Conservation (phyloP, 2,113 vertebrate species). For the Phasianus colchicus region DNA sequence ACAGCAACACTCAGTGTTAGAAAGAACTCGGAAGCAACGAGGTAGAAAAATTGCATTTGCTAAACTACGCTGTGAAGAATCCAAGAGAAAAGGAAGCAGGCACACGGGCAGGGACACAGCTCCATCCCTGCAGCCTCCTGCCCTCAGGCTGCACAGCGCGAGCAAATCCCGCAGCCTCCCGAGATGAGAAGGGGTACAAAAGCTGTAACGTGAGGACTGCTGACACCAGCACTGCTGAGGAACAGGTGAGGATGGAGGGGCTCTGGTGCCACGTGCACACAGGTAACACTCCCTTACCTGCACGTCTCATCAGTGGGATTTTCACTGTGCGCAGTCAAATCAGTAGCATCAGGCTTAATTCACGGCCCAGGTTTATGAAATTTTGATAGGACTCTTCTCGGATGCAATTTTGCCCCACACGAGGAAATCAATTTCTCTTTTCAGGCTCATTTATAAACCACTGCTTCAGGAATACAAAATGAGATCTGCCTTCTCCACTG, state of each 20-base stretch:
- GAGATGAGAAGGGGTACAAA: not conserved
- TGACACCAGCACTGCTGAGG: not conserved
- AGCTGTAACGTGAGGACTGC: not conserved
- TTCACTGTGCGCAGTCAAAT: not conserved
- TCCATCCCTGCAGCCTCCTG: not conserved
- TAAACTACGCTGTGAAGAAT: not conserved
- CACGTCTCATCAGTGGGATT: not conserved
- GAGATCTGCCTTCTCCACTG: not conserved
- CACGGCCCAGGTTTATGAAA: not conserved
- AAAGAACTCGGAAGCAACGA: slow-evolving; percentile 23
- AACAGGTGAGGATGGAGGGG: not conserved
- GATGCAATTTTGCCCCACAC: not conserved
- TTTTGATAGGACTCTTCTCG: not conserved
- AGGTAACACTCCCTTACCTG: not conserved
- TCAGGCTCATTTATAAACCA: not conserved
- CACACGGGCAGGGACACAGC: accelerated
- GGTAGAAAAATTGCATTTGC: slow-evolving; percentile 39
- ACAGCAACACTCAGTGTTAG: not conserved
- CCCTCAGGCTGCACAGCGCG: not conserved
- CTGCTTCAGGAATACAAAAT: not conserved
- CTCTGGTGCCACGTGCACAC: not conserved
- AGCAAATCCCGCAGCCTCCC: not conserved
- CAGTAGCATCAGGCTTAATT: not conserved
- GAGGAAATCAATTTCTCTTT: not conserved
- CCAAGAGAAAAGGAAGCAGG: not conserved